Conservation (phyloP, 2,113 vertebrate species). For the Scartelaos histophorus region DNA sequence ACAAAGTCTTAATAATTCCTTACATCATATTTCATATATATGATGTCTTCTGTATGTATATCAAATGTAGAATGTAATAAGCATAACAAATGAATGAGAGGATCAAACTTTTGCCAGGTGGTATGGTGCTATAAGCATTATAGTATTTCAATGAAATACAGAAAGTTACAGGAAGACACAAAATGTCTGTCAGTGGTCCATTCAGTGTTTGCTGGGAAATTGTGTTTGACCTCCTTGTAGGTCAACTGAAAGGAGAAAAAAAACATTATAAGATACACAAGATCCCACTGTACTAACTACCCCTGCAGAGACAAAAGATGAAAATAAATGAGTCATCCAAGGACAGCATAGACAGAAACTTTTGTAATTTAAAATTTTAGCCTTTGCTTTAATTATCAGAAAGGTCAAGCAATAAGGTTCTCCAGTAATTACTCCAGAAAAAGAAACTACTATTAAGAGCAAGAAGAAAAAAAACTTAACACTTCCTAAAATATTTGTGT, state of each 20-base stretch:
- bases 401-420: not conserved
- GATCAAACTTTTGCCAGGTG: too few relatives aligned
- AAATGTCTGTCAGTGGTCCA: too few relatives aligned
- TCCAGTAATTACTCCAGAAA: not conserved
- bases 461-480: too few relatives aligned
- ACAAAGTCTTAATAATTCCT: too few relatives aligned
- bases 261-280: not conserved
- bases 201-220: not conserved
- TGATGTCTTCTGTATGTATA: not conserved
- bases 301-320: not conserved
- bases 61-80: too few relatives aligned
- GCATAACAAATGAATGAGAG: too few relatives aligned
- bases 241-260: not conserved
- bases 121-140: too few relatives aligned
- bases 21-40: too few relatives aligned
- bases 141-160: too few relatives aligned
- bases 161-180: too few relatives aligned
- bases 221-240: not conserved
- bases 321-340: not conserved
- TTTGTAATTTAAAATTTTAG: not conserved
- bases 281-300: not conserved
- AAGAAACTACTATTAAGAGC: too few relatives aligned
- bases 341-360: not conserved
- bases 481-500: too few relatives aligned
- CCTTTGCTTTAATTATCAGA: not conserved